Conservation (phyloP, 1,140 invertebrate species). For the Heliconius himera region DNA sequence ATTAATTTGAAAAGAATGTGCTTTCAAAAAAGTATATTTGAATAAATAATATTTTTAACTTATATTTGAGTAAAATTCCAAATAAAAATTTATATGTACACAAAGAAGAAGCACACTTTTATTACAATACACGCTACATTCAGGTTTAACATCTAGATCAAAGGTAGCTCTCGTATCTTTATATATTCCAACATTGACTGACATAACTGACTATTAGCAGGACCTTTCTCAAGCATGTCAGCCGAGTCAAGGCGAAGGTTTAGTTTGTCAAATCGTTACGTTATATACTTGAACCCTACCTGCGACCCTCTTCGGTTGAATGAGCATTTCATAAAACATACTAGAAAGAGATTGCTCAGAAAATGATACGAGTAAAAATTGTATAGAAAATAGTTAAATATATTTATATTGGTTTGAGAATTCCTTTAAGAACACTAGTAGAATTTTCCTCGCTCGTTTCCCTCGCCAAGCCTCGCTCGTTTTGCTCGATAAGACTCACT, state of each 20-base stretch:
- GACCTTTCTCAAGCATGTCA: background rate
- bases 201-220: constrained; percentile 8
- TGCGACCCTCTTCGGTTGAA: constrained; percentile 3
- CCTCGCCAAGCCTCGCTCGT: too few species aligned
- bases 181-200: background rate
- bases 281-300: background rate
- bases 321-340: background rate
- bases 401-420: too few species aligned
- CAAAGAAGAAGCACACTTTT: background rate
- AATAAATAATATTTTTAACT: too few species aligned
- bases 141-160: background rate
- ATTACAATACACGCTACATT: background rate
- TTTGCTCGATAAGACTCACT: too few species aligned
- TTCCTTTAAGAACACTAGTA: too few species aligned
- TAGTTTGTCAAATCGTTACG: constrained; percentile 4
- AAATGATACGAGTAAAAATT: background rate
- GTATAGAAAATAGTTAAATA: too few species aligned
- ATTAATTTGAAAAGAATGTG: too few species aligned
- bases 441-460: too few species aligned
- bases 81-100: too few species aligned
- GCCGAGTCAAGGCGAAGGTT: background rate
- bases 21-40: too few species aligned
- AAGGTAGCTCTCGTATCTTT: background rate
- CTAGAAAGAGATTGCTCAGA: background rate
- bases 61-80: too few species aligned